These are phyloP conservation scores for Microcebus griseorufus DNA, from an alignment of 2,113 vertebrate genomes.

Conservation along the genomic window DNA sequence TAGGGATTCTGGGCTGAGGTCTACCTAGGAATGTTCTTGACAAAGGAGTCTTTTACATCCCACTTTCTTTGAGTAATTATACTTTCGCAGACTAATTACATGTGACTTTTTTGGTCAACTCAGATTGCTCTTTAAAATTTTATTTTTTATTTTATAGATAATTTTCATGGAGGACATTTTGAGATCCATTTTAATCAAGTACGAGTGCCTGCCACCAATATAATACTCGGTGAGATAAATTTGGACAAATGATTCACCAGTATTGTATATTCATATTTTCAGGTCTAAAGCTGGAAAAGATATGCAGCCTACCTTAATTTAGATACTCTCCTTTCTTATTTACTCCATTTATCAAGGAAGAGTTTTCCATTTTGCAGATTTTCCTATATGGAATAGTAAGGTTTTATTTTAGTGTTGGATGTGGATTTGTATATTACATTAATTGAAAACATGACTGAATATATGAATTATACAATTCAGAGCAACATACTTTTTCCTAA, in stretches of 20 bases:
- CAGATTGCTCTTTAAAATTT: not conserved
- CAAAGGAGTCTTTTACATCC: not conserved
- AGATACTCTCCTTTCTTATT: not conserved
- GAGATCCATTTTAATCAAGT: slow-evolving; percentile 94
- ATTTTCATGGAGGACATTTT: slow-evolving; percentile 94
- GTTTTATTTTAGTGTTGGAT: slow-evolving; percentile 13
- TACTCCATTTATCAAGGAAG: not conserved
- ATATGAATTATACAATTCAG: not conserved
- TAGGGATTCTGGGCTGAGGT: not conserved
- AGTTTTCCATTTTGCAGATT: not conserved
- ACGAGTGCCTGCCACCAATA: slow-evolving; percentile 89
- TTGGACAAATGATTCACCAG: not conserved
- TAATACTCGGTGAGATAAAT: slow-evolving; percentile 90
- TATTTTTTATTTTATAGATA: slow-evolving; percentile 85
- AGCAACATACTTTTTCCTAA: not conserved
- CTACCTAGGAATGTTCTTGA: not conserved
- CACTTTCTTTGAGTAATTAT: not conserved
- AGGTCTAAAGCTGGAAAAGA: not conserved
- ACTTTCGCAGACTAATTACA: not conserved
- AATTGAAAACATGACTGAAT: not conserved
- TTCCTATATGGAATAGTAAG: not conserved
- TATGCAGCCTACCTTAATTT: not conserved
- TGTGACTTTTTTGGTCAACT: not conserved
- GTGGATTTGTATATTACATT: not conserved
- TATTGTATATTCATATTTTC: not conserved